phyloP scores from a whole-genome alignment of 1,140 invertebrate genomes.

The Drosophila oshimai region DNA sequence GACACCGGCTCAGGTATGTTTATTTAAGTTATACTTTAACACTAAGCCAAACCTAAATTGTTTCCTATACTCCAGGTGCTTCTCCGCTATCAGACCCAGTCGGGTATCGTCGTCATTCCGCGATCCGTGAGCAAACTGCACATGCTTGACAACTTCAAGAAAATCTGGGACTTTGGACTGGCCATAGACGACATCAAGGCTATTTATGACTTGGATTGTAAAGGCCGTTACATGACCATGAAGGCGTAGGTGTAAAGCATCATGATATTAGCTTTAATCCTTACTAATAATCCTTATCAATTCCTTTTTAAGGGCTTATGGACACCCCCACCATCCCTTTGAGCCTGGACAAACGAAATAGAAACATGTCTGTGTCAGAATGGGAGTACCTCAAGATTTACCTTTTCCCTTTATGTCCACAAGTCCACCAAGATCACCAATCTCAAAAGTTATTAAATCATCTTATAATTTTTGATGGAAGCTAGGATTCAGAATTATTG shows the following conservation, averaged over 20 bases:
- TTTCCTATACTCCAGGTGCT: conserved; percentile 84
- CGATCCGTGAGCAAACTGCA: conserved; percentile 88
- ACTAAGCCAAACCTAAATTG: too few relatives aligned
- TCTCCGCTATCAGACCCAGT: conserved; percentile 86
- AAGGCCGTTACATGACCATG: conserved; percentile 76
- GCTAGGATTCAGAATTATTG: too few relatives aligned
- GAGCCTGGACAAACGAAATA: conserved; percentile 14
- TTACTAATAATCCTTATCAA: neutral
- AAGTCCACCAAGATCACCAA: too few relatives aligned
- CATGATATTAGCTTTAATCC: neutral
- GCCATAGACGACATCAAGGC: conserved; percentile 85
- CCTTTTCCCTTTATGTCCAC: too few relatives aligned
- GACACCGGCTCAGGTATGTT: conserved; percentile 83
- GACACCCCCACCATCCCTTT: conserved; percentile 70
- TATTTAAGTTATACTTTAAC: neutral
- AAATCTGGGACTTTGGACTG: conserved; percentile 89
- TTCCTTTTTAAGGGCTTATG: conserved; percentile 46
- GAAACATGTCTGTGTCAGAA: neutral
- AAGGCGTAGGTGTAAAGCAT: conserved; percentile 35
- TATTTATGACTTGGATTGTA: conserved; percentile 85
- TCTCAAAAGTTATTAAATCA: too few relatives aligned
- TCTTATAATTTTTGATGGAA: too few relatives aligned
- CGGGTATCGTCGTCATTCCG: conserved; percentile 88
- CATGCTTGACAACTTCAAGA: conserved; percentile 88
- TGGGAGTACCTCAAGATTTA: neutral